Conservation (phyloP, 2,888 invertebrate genomes). For the Brachyopa scutellaris region DNA sequence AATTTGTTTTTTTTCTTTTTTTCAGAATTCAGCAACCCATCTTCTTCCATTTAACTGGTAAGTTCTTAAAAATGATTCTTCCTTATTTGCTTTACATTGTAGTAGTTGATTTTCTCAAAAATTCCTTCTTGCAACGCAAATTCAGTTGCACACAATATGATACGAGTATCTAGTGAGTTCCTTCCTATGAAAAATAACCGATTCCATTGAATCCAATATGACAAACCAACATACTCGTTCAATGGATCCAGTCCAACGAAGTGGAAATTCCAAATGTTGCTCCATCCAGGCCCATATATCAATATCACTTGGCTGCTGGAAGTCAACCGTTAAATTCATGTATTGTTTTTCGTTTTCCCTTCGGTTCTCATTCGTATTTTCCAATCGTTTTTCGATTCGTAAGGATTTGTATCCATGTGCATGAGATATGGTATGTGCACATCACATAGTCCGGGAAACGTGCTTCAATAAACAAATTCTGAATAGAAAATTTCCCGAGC, state of each 20-base stretch:
- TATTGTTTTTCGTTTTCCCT: constrained; percentile 52
- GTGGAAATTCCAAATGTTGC: constrained; percentile 44
- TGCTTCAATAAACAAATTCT: constrained; percentile 51
- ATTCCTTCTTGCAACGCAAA: too few species aligned
- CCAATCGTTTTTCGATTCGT: constrained; percentile 58
- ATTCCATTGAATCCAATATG: not conserved
- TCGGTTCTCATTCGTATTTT: constrained; percentile 49
- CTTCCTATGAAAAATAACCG: not conserved
- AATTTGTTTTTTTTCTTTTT: too few species aligned
- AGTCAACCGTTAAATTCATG: constrained; percentile 67
- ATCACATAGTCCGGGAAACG: constrained; percentile 42
- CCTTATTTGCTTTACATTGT: too few species aligned
- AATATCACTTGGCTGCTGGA: constrained; percentile 57
- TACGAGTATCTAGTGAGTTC: too few species aligned
- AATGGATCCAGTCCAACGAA: constrained; percentile 29
- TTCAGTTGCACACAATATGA: too few species aligned
- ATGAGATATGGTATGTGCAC: too few species aligned
- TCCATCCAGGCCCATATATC: constrained; percentile 43
- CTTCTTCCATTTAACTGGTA: too few species aligned
- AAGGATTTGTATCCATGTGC: constrained; percentile 61
- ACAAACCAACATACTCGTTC: not conserved
- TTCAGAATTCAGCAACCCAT: too few species aligned
- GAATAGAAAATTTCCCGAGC: constrained; percentile 47
- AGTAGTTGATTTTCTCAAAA: too few species aligned
- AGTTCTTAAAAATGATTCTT: too few species aligned